Evolutionary conservation across 2,113 vertebrate genomes (phyloP), one percentile per base, ranked within the genome.

Genomic region (Epinephelus cyanopodus): DNA sequence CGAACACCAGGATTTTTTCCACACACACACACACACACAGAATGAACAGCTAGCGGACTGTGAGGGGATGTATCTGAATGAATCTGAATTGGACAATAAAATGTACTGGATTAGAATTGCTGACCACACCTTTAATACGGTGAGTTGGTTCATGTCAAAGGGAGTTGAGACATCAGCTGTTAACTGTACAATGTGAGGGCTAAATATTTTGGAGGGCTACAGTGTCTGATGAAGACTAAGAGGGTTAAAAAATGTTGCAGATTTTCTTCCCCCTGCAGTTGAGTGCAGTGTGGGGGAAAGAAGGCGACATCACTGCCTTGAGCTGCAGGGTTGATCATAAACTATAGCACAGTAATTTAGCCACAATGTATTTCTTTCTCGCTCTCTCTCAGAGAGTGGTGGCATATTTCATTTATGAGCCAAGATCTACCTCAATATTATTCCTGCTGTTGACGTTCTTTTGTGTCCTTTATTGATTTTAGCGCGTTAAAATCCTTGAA

Each of bases 361-460:
- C 87, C 83, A 81, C 79, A 80, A 79, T 87, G 79, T 85, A 83
- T 89, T 90, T 88, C 75, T 89, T 80, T 83, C 77, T 29, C 29
- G 4, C 29, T 29, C 29, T 29, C 29, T 91, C 66, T 83, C 67
- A 70, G 66, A 82, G 77, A 92, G 87, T 17, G 67, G 74, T 63
- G 77, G 82, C 75, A 79, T 92, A 79, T 93, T 87, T 90, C 83
- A 92, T 91, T 91, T 83, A 93, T 87, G 88, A 91, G 89, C 83
- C 68, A 82, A 79, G 69, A 81, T 77, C 77, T 63, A 64, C 65
- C 82, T 78, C 58, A 54, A 67, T 79, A 75, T 70, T 84, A 82
- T 86, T 90, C 81, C 87, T 86, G 83, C 78, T 81, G 83, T 77
- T 79, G 73, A 84, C n/a, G 53, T 84, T 80, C 68, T 77, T 89